Evolutionary conservation across 2,797 vertebrate genomes (phyloP), one percentile per base, ranked within the genome.

Genomic region (Manis pentadactyla): DNA sequence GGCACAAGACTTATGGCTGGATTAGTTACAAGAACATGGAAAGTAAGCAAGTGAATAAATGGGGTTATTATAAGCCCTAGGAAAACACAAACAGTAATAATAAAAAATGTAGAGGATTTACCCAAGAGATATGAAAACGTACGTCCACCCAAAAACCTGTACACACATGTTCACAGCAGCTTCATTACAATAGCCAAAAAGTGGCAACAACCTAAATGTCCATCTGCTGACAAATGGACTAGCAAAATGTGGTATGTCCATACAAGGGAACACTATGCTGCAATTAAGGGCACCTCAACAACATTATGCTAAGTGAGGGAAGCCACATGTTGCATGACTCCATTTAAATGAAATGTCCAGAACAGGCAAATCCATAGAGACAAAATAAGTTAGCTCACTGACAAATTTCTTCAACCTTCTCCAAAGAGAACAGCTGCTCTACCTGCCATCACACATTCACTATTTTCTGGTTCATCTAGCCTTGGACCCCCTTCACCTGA

Each of bases 31-130:
- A 46, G n/a, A 93, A 93, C 69, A 79, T 15, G 53, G 68, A 83
- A 87, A 93, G 61, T 83, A 87, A 94, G 31, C 39, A 59, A 87
- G 25, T 29, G 61, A 87, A 34, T 79, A 86, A 94, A n/a, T 17
- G 34, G 21, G 37, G 17, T 25, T 39, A 92, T 75, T 34, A 39
- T 34, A 84, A 75, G 34, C 5, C 25, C n/a, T 57, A 34, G 29
- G n/a, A 55, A 92, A 92, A 97, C 5, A 68, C 31, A 64, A 93
- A 96, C 18, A 84, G 49, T 14, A 27, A 57, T 23, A 79, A 39
- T 46, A 74, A 59, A 79, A 92, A 74, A 77, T 4, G 1, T 17
- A 73, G 49, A 88, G 23, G 49, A 42, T 25, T 68, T 83, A 78
- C 27, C 34, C 39, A 42, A 71, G 17, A 90, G 55, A 94, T 90